Percentiles rank a stretch among this genome's conserved stretches.
These are phyloP conservation scores for Strigamia transsilvanica DNA, from an alignment of 2,888 invertebrate genomes.

Conservation along the genomic window DNA sequence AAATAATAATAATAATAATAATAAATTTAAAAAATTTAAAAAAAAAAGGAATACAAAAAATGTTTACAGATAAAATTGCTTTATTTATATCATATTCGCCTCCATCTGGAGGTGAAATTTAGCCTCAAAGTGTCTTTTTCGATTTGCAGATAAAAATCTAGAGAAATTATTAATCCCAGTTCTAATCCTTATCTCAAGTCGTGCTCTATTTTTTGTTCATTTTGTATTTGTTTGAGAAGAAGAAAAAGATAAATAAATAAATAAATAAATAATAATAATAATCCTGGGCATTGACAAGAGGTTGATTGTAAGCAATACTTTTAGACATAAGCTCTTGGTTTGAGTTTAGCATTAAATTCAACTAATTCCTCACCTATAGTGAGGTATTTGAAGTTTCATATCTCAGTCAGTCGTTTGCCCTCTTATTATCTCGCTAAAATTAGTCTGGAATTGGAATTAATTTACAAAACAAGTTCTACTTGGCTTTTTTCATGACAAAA, in stretches of 20 bases:
- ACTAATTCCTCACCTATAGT: background rate
- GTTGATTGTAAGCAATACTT: conserved; percentile 6
- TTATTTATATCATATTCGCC: conserved; percentile 5
- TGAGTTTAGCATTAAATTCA: too few species aligned
- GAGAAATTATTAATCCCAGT: conserved; percentile 4
- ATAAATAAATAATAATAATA: too few species aligned
- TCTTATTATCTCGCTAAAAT: background rate
- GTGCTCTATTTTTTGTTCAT: background rate
- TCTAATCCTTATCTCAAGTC: background rate
- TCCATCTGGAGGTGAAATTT: background rate
- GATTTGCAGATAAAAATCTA: background rate
- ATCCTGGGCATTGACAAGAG: conserved; percentile 4
- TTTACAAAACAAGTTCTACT: background rate
- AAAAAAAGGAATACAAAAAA: background rate
- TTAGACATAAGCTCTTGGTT: background rate
- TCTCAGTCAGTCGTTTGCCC: background rate
- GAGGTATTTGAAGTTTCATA: background rate
- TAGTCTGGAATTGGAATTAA: background rate
- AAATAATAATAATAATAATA: too few species aligned
- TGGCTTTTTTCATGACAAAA: too few species aligned
- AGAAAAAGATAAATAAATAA: too few species aligned
- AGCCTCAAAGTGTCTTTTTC: conserved; percentile 20
- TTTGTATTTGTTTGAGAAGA: background rate
- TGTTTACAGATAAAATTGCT: conserved; percentile 16
- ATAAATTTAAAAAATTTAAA: background rate